These are phyloP conservation scores for Mamestra configurata DNA, from an alignment of 1,140 invertebrate species.

Conservation along the genomic window DNA sequence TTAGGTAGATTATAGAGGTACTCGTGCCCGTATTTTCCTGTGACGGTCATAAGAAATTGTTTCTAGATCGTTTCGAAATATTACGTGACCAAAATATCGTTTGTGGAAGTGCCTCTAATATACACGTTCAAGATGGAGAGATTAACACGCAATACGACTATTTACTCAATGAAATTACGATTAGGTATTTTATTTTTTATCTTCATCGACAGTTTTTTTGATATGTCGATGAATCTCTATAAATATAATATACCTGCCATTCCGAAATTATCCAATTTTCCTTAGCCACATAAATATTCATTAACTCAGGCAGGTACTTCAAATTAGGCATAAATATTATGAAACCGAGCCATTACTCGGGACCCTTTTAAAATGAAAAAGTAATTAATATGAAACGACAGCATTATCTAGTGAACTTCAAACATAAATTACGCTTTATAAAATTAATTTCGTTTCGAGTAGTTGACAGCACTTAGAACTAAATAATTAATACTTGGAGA, in stretches of 20 bases:
- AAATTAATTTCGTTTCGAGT: conserved; percentile 45
- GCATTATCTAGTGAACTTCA: conserved; percentile 30
- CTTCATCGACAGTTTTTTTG: conserved; percentile 3
- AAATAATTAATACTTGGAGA: conserved; percentile 45
- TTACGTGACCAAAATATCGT: conserved; percentile 64
- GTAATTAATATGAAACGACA: conserved; percentile 40
- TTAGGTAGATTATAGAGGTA: conserved; percentile 50
- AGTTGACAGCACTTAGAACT: conserved; percentile 29
- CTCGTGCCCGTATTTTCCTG: conserved; percentile 22
- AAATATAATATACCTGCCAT: not conserved
- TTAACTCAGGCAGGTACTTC: not conserved
- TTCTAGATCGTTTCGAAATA: conserved; percentile 59
- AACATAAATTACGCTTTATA: conserved; percentile 19
- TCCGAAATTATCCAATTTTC: conserved; percentile 12
- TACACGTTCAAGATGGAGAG: conserved; percentile 56
- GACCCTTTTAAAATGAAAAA: conserved; percentile 38
- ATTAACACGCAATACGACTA: conserved; percentile 73
- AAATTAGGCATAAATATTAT: conserved; percentile 25
- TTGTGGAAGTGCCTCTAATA: conserved; percentile 42
- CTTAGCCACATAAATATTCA: conserved; percentile 4
- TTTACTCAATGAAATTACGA: conserved; percentile 69
- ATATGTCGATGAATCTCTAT: not conserved
- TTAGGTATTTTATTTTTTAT: conserved; percentile 48
- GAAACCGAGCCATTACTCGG: conserved; percentile 4
- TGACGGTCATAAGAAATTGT: conserved; percentile 52